phyloP scores from a whole-genome alignment of 1,140 invertebrate genomes.

The Maniola jurtina region DNA sequence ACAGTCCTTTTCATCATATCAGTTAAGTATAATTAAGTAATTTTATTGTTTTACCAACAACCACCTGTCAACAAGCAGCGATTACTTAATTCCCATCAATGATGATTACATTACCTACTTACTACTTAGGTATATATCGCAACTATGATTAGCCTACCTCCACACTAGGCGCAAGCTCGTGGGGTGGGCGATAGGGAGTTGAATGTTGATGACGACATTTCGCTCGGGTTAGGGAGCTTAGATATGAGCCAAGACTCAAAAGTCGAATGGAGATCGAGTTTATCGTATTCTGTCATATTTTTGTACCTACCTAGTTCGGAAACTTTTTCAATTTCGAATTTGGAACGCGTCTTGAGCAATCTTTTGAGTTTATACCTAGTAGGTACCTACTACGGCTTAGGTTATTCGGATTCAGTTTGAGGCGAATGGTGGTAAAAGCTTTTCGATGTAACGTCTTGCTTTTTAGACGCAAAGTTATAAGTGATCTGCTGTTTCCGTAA shows the following conservation, averaged over 20 bases:
- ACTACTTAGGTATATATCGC: too few relatives aligned
- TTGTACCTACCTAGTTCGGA: slow-evolving; percentile 28
- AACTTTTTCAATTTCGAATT: slow-evolving; percentile 32
- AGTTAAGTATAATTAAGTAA: not conserved
- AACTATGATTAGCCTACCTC: slow-evolving; percentile 52
- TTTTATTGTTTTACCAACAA: not conserved
- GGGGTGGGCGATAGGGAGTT: slow-evolving; percentile 40
- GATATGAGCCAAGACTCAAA: slow-evolving; percentile 37
- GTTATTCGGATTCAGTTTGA: slow-evolving; percentile 4
- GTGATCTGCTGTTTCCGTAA: slow-evolving; percentile 11
- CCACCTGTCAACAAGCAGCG: not conserved
- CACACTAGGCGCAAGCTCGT: slow-evolving; percentile 55
- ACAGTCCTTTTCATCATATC: too few relatives aligned
- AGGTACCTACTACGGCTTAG: not conserved
- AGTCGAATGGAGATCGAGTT: slow-evolving; percentile 38
- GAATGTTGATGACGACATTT: slow-evolving; percentile 70
- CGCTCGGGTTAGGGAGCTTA: slow-evolving; percentile 52
- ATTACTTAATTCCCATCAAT: slow-evolving; percentile 27
- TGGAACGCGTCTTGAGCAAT: not conserved
- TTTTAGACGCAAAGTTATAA: slow-evolving; percentile 19
- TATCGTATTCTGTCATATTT: slow-evolving; percentile 36
- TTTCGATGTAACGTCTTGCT: slow-evolving; percentile 16
- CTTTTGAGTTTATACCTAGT: slow-evolving; percentile 7
- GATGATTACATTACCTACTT: slow-evolving; percentile 33
- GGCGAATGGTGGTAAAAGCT: slow-evolving; percentile 16